Conservation (phyloP, 2,888 invertebrate genomes). For the Pollenia griseotomentosa region DNA sequence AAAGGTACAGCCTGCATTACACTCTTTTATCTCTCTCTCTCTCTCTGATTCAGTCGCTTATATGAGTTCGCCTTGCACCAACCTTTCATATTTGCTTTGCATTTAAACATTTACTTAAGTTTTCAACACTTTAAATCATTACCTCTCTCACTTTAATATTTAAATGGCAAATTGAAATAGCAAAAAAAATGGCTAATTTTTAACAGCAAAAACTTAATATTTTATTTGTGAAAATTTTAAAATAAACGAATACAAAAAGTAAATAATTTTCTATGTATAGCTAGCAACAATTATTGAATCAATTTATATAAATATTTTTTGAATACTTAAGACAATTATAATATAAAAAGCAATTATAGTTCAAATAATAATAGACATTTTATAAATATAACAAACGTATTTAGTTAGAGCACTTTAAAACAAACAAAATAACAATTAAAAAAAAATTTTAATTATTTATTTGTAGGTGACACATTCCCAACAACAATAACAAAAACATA, state of each 20-base stretch:
- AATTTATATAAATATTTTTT: conserved; percentile 4
- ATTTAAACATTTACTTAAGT: background rate
- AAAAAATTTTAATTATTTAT: background rate
- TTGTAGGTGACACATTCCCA: background rate
- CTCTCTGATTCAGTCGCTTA: no score
- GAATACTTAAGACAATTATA: background rate
- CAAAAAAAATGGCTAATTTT: conserved; percentile 10
- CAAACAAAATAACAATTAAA: background rate
- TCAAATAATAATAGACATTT: background rate
- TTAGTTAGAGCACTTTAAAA: conserved; percentile 10
- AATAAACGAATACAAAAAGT: conserved; percentile 1
- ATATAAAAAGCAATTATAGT: conserved; percentile 1
- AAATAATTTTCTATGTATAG: conserved; percentile 78
- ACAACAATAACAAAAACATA: background rate
- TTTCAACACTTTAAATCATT: conserved; percentile 1
- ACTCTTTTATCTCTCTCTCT: no score
- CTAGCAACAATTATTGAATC: conserved; percentile 80
- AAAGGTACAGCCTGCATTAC: no score
- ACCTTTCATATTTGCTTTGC: conserved; percentile 14
- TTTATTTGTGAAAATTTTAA: conserved; percentile 32
- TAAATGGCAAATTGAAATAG: background rate
- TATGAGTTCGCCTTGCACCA: no score
- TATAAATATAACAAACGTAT: conserved; percentile 1
- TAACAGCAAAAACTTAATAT: conserved; percentile 21
- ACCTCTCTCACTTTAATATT: background rate